These are phyloP conservation scores for Idaea dimidiata DNA, from an alignment of 2,888 invertebrate species.

Conservation along the genomic window DNA sequence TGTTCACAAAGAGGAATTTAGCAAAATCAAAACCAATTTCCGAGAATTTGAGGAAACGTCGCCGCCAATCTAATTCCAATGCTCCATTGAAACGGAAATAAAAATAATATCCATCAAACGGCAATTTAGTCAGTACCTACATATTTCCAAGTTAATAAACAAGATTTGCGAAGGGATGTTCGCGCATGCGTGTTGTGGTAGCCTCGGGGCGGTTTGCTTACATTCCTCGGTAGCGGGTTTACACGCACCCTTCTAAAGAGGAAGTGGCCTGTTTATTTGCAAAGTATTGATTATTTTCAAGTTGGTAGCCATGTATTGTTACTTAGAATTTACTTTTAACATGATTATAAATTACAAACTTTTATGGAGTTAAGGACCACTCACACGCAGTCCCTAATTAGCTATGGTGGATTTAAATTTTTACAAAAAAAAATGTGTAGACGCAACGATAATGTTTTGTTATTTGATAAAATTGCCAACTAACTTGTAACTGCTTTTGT, in stretches of 20 bases:
- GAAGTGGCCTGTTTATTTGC: slow-evolving; percentile 29
- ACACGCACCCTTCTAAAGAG: not conserved
- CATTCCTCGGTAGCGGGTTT: not conserved
- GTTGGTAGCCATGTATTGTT: slow-evolving; percentile 15
- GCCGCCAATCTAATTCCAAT: slow-evolving; percentile 19
- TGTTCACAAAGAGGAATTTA: not conserved
- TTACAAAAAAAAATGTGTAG: no score
- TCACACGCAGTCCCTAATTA: no score
- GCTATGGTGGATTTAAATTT: no score
- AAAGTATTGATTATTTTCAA: slow-evolving; percentile 33
- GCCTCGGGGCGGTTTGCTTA: not conserved
- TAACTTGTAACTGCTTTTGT: no score
- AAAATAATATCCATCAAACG: slow-evolving; percentile 27
- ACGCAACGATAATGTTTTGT: no score
- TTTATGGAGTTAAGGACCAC: not conserved
- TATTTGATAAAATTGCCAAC: no score
- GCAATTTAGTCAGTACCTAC: slow-evolving; percentile 27
- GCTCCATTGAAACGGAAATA: slow-evolving; percentile 29
- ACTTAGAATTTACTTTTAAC: slow-evolving; percentile 17
- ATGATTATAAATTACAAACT: slow-evolving; percentile 4
- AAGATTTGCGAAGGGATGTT: slow-evolving; percentile 1
- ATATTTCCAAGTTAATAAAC: slow-evolving; percentile 18
- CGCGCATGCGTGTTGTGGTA: not conserved
- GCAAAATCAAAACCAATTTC: not conserved
- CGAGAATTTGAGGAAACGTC: slow-evolving; percentile 4